These are phyloP conservation scores for Maniola hyperantus DNA, from an alignment of 2,888 invertebrate genomes.

Conservation along the genomic window DNA sequence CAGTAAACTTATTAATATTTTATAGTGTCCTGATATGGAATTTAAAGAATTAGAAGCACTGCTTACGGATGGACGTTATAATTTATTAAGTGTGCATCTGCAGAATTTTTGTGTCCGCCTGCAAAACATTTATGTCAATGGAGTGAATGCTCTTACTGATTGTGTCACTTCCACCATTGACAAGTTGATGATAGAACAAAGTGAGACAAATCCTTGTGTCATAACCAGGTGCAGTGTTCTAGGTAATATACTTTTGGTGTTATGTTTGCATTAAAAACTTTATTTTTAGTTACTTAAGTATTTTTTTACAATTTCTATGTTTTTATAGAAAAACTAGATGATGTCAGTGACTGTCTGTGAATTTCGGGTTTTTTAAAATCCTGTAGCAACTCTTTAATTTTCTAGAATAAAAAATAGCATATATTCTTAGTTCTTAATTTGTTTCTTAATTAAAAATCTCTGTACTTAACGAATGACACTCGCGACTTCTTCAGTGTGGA, in stretches of 20 bases:
- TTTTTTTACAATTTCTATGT: too few species aligned
- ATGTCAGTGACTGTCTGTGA: too few species aligned
- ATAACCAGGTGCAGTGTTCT: slow-evolving; percentile 86
- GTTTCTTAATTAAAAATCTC: too few species aligned
- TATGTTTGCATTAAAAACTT: not conserved
- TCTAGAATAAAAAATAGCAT: too few species aligned
- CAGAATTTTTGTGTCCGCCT: slow-evolving; percentile 84
- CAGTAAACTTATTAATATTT: slow-evolving; percentile 37
- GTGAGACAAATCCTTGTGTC: slow-evolving; percentile 69
- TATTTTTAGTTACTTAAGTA: too few species aligned
- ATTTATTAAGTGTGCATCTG: slow-evolving; percentile 81
- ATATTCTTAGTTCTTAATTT: too few species aligned
- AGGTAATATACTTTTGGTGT: slow-evolving; percentile 70
- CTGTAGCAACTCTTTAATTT: too few species aligned
- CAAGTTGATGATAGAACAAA: slow-evolving; percentile 81
- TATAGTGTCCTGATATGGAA: slow-evolving; percentile 89
- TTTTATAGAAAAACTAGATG: too few species aligned
- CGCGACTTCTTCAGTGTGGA: too few species aligned
- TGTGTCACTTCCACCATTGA: slow-evolving; percentile 83
- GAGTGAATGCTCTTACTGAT: slow-evolving; percentile 86
- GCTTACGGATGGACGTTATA: slow-evolving; percentile 84
- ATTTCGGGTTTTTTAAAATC: too few species aligned
- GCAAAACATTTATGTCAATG: slow-evolving; percentile 81
- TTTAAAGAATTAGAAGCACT: slow-evolving; percentile 85
- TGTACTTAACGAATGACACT: too few species aligned